Percentiles rank a stretch among this genome's conserved stretches.
These are phyloP conservation scores for Otis tarda DNA, from an alignment of 2,113 vertebrate species.

Conservation along the genomic window DNA sequence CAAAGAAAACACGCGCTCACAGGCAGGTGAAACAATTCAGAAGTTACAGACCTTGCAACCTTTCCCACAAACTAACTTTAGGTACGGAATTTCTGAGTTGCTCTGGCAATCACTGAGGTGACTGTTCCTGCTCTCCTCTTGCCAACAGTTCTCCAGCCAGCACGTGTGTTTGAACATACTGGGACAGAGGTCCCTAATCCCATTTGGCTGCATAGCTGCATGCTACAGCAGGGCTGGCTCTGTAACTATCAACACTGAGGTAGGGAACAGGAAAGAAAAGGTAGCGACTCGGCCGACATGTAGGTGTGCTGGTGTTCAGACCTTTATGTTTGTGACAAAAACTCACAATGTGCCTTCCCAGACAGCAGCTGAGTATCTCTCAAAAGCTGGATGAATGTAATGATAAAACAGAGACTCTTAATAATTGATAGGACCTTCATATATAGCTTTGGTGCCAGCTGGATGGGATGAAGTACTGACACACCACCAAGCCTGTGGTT, in stretches of 20 bases:
- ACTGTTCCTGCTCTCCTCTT: neutral
- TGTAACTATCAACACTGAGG: neutral
- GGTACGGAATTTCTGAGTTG: neutral
- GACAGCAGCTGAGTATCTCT: neutral
- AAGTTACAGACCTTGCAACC: neutral
- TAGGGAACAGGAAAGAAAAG: neutral
- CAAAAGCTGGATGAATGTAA: neutral
- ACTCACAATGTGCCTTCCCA: neutral
- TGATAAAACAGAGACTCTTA: neutral
- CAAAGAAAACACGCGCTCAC: neutral
- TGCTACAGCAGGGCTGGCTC: neutral
- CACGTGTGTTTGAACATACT: accelerated
- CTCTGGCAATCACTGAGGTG: neutral
- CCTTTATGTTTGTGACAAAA: neutral
- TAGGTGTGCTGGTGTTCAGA: no score
- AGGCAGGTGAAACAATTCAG: neutral
- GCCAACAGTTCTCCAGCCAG: neutral
- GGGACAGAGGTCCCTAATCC: neutral
- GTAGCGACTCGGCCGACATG: accelerated
- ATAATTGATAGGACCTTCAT: neutral
- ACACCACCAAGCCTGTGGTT: neutral
- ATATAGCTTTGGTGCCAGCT: neutral
- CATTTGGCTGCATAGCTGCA: neutral
- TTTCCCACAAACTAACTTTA: neutral
- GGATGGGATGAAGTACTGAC: neutral